A percentile compares a stretch with the other conserved stretches of the same genome.
Evolutionary conservation across 2,113 vertebrate genomes (phyloP).

Genomic region (Orthonyx spaldingii): DNA sequence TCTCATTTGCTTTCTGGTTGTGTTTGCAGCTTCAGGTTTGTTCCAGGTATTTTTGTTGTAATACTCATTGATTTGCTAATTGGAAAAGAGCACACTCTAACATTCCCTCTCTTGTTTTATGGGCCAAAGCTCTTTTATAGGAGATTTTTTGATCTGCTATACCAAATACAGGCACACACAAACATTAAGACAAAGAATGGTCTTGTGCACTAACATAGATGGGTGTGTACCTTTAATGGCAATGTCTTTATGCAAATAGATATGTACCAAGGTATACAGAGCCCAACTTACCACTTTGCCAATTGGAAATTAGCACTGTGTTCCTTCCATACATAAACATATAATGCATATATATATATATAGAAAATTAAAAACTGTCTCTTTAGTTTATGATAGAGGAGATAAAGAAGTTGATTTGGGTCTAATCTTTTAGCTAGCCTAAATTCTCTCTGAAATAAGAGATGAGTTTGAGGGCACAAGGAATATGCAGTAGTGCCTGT

Average conservation of each 20-base stretch:
- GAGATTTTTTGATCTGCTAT: background rate
- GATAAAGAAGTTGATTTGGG: background rate
- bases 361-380: background rate
- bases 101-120: conserved; percentile 60
- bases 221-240: conserved; percentile 7
- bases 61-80: background rate
- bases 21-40: conserved; percentile 12
- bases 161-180: conserved; percentile 3
- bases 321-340: background rate
- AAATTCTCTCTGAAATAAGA: background rate
- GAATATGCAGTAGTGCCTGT: background rate
- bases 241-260: background rate
- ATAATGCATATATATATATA: background rate
- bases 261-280: background rate
- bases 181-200: background rate
- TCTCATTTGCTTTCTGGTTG: conserved; percentile 31
- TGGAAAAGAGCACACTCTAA: conserved; percentile 16
- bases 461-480: background rate
- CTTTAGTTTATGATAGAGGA: background rate
- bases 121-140: conserved; percentile 49
- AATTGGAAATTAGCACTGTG: background rate
- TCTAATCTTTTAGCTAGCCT: background rate
- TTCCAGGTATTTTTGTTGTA: conserved; percentile 1
- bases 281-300: background rate
- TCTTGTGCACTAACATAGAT: conserved; percentile 25